These are phyloP conservation scores for Drosophila differens DNA, from an alignment of 2,888 invertebrate species.

Conservation along the genomic window DNA sequence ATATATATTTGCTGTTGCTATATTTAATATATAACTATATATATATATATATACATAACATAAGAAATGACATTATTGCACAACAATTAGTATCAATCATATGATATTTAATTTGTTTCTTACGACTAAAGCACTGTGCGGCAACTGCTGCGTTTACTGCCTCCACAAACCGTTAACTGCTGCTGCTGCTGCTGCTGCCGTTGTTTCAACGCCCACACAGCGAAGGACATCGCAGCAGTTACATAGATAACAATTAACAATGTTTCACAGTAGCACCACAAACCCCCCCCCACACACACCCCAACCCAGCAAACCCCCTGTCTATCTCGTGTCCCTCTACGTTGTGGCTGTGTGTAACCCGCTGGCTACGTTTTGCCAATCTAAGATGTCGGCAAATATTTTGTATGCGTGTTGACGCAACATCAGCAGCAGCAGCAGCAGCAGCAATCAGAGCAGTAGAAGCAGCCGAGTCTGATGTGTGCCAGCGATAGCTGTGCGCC, in stretches of 20 bases:
- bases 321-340: not conserved
- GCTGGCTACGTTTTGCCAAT: constrained; percentile 76
- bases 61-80: not conserved
- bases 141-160: constrained; percentile 33
- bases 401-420: constrained; percentile 69
- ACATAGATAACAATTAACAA: constrained; percentile 80
- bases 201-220: constrained; percentile 53
- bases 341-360: constrained; percentile 54
- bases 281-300: not conserved
- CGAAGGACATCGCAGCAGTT: constrained; percentile 63
- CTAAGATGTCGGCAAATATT: constrained; percentile 79
- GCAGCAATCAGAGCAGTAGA: constrained; percentile 15
- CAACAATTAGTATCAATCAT: not conserved
- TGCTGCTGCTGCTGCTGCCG: constrained; percentile 44
- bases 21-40: not conserved
- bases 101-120: not conserved
- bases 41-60: not conserved
- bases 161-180: constrained; percentile 34
- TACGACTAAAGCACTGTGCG: constrained; percentile 33
- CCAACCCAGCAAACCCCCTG: not conserved
- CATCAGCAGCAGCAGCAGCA: constrained; percentile 26
- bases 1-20: not conserved
- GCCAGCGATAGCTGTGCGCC: constrained; percentile 64
- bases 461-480: constrained; percentile 58
- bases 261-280: constrained; percentile 27